A percentile compares a stretch with the other conserved stretches of the same genome.
Evolutionary conservation across 2,888 invertebrate species (phyloP).

Genomic region (Iphiclides podalirius): DNA sequence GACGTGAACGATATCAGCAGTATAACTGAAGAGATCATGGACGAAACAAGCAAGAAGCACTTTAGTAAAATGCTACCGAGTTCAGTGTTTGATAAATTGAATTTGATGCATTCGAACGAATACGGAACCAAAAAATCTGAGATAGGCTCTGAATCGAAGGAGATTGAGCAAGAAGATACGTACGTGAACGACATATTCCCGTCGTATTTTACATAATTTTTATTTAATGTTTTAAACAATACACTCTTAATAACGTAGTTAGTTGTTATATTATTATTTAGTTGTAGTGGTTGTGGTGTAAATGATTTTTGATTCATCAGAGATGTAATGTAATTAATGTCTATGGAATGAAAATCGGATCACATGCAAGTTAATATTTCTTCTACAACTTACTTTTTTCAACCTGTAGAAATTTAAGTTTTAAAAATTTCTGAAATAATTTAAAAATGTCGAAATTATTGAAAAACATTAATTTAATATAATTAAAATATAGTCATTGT

Average conservation of each 20-base stretch:
- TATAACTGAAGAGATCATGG: slow-evolving; percentile 37
- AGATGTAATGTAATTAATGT: neutral
- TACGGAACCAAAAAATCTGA: slow-evolving; percentile 49
- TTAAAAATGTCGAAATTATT: no score
- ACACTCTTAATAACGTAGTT: neutral
- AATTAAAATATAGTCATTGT: no score
- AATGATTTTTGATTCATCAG: neutral
- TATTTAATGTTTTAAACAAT: neutral
- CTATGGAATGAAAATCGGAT: neutral
- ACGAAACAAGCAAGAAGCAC: slow-evolving; percentile 29
- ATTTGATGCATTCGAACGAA: slow-evolving; percentile 55
- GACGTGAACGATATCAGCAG: slow-evolving; percentile 35
- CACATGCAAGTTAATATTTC: neutral
- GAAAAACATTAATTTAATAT: no score
- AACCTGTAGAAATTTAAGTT: no score
- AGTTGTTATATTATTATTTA: slow-evolving; percentile 4
- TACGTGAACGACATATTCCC: slow-evolving; percentile 42
- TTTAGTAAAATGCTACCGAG: slow-evolving; percentile 35
- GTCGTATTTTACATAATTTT: slow-evolving; percentile 36
- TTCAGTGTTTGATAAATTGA: slow-evolving; percentile 45
- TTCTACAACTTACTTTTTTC: no score
- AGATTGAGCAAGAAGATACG: slow-evolving; percentile 33
- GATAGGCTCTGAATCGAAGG: slow-evolving; percentile 42
- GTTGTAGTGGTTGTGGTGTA: neutral
- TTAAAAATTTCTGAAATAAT: no score